These are phyloP conservation scores for Eudyptes chrysolophus DNA, from an alignment of 2,113 vertebrate genomes.

Conservation along the genomic window DNA sequence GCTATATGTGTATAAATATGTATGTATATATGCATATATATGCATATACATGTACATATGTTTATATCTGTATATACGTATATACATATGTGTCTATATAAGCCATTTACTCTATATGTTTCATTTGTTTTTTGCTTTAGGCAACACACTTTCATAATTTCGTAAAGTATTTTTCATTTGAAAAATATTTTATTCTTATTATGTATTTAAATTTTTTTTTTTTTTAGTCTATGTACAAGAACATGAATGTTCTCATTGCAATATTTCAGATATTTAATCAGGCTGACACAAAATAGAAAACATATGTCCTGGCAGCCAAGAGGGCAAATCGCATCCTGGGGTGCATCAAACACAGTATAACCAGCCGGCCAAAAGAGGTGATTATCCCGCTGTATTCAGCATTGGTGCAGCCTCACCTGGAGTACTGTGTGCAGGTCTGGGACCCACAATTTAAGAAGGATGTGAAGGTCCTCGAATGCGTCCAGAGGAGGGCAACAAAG, in stretches of 20 bases:
- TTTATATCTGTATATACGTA: background rate
- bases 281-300: background rate
- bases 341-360: background rate
- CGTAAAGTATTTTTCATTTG: background rate
- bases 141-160: background rate
- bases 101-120: background rate
- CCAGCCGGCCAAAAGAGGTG: background rate
- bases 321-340: background rate
- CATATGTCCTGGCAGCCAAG: background rate
- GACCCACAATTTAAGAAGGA: background rate
- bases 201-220: background rate
- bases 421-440: background rate
- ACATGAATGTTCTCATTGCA: background rate
- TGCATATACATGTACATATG: background rate
- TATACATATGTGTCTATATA: background rate
- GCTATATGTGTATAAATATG: background rate
- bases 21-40: no score
- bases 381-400: background rate
- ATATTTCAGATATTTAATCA: background rate
- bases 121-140: background rate
- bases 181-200: background rate
- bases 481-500: background rate
- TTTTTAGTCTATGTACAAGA: background rate
- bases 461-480: background rate
- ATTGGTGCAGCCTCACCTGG: accelerated